Evolutionary conservation across 30 jellyfish, hydroid and myxozoan genomes (phyloP).

Genomic region (Cassiopea xamachana): DNA sequence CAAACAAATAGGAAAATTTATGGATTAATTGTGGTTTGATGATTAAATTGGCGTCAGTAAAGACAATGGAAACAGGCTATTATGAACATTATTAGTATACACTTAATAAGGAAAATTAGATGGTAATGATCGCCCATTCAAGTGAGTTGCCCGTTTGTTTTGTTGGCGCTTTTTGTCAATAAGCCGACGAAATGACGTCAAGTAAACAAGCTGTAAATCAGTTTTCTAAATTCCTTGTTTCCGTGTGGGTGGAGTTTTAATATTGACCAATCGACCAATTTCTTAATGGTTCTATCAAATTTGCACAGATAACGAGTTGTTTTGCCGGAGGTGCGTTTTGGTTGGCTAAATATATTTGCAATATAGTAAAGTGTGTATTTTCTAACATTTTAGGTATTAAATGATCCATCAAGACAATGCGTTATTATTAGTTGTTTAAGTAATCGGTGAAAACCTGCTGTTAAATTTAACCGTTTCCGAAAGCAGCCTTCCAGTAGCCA

Average conservation of each 20-base stretch:
- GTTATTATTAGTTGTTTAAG: no score
- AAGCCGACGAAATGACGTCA: slow-evolving; percentile 7
- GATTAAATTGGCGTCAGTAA: neutral
- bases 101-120: neutral
- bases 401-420: no score
- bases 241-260: slow-evolving; percentile 53
- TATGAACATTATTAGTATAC: neutral
- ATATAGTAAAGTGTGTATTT: no score
- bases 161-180: slow-evolving; percentile 5
- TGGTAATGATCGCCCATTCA: neutral
- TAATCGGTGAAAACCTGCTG: no score
- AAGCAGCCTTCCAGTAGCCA: no score
- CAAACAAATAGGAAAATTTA: neutral
- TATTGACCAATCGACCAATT: slow-evolving; percentile 10
- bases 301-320: neutral
- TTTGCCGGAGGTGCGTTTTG: neutral
- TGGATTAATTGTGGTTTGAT: neutral
- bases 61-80: neutral
- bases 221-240: slow-evolving; percentile 25
- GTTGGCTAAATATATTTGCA: no score
- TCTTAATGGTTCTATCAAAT: neutral
- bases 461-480: no score
- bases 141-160: neutral
- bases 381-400: no score
- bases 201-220: slow-evolving; percentile 34